Conservation (phyloP, 1,140 invertebrate genomes). For the Lerema accius region DNA sequence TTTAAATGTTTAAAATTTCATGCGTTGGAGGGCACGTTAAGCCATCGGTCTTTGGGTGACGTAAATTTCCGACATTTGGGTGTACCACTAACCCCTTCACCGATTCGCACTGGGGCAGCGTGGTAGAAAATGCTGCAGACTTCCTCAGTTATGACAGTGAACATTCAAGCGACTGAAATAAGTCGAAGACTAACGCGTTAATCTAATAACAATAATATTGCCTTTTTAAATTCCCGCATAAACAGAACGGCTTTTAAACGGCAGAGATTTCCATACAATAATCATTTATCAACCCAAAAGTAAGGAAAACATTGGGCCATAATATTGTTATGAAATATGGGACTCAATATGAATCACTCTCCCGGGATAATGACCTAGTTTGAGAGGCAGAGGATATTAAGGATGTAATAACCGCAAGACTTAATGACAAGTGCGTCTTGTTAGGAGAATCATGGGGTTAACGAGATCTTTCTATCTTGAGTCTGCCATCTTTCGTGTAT, state of each 20-base stretch:
- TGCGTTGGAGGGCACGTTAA: too few species aligned
- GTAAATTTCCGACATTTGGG: too few species aligned
- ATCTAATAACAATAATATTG: neutral
- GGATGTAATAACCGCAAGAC: conserved; percentile 3
- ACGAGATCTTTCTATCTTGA: too few species aligned
- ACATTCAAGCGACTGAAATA: too few species aligned
- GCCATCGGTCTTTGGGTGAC: too few species aligned
- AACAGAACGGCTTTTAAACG: neutral
- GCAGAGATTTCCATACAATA: conserved; percentile 14
- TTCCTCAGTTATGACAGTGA: too few species aligned
- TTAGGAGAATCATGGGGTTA: neutral
- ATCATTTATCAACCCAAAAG: conserved; percentile 17
- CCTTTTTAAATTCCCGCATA: neutral
- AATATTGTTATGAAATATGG: conserved; percentile 16
- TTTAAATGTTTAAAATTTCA: too few species aligned
- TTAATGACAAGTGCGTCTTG: neutral
- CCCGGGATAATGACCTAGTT: conserved; percentile 8
- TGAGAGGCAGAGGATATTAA: neutral
- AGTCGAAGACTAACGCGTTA: too few species aligned
- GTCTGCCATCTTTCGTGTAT: too few species aligned
- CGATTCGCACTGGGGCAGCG: too few species aligned
- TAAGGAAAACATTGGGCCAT: conserved; percentile 17
- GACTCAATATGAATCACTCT: conserved; percentile 12
- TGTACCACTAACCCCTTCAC: too few species aligned
- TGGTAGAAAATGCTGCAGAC: too few species aligned